Conservation (phyloP, 1,140 invertebrate genomes). For the Dufourea novaeangliae region DNA sequence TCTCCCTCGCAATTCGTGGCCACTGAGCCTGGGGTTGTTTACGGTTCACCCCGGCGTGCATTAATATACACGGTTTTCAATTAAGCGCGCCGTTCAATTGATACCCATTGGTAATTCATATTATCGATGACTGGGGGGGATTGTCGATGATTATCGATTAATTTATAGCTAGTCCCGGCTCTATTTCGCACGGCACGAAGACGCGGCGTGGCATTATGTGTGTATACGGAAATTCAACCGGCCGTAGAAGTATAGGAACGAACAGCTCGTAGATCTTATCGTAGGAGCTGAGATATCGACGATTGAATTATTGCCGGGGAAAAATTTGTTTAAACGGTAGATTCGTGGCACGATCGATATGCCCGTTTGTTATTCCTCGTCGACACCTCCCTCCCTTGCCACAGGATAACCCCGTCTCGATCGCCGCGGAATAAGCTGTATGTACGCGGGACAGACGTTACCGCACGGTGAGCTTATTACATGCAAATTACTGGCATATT, state of each 20-base stretch:
- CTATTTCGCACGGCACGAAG: neutral
- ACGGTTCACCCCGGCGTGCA: neutral
- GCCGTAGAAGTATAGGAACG: neutral
- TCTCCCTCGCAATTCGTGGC: too few relatives aligned
- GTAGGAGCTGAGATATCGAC: neutral
- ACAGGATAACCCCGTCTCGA: neutral
- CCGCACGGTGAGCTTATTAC: constrained; percentile 35
- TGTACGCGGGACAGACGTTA: neutral
- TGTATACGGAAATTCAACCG: constrained; percentile 5
- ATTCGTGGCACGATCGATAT: neutral
- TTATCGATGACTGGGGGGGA: neutral
- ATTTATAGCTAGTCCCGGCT: constrained; percentile 12
- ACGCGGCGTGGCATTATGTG: neutral
- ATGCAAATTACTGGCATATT: constrained; percentile 46
- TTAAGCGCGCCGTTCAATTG: neutral
- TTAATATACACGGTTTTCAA: constrained; percentile 17
- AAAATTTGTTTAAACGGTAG: constrained; percentile 19
- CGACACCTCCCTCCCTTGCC: neutral
- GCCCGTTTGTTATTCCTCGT: constrained; percentile 8
- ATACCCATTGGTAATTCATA: constrained; percentile 11
- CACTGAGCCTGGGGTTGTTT: neutral
- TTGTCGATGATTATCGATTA: constrained; percentile 31
- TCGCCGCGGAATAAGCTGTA: constrained; percentile 1
- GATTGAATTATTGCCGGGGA: neutral
- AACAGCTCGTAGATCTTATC: neutral